A percentile compares a stretch with the other conserved stretches of the same genome.
These are phyloP conservation scores for Brachionus sp. DNA, from an alignment of 1,140 invertebrate species.

Conservation along the genomic window DNA sequence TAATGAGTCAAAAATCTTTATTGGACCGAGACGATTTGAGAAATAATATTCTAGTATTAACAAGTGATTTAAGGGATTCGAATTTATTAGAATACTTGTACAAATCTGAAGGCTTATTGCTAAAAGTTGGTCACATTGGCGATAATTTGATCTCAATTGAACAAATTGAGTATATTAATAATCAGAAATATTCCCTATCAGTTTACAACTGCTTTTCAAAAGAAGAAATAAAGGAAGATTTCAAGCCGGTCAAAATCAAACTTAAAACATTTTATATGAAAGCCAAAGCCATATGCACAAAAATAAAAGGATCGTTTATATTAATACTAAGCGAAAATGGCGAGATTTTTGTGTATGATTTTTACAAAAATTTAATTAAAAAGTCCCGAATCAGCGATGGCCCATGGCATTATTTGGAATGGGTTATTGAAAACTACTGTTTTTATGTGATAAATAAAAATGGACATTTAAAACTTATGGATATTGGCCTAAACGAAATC, in stretches of 20 bases:
- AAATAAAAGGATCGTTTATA: background rate
- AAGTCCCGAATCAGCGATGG: background rate
- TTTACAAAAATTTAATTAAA: constrained; percentile 11
- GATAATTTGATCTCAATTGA: constrained; percentile 3
- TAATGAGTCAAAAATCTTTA: background rate
- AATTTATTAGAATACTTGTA: background rate
- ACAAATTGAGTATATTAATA: constrained; percentile 21
- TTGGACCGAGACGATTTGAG: background rate
- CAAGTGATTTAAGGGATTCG: background rate
- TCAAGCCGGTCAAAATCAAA: background rate
- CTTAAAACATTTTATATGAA: constrained; percentile 1
- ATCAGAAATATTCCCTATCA: background rate
- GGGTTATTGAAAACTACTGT: background rate
- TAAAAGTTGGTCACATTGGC: background rate
- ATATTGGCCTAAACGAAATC: constrained; percentile 23
- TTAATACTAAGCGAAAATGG: background rate
- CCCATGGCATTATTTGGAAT: background rate
- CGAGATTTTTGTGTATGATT: background rate
- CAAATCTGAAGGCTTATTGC: constrained; percentile 16
- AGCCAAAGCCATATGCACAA: background rate
- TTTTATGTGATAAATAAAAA: constrained; percentile 7
- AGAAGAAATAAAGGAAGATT: background rate
- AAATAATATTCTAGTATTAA: constrained; percentile 7
- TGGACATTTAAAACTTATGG: background rate
- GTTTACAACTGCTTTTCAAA: background rate